Conservation (phyloP, 2,113 vertebrate genomes). For the Nipponia nippon region DNA sequence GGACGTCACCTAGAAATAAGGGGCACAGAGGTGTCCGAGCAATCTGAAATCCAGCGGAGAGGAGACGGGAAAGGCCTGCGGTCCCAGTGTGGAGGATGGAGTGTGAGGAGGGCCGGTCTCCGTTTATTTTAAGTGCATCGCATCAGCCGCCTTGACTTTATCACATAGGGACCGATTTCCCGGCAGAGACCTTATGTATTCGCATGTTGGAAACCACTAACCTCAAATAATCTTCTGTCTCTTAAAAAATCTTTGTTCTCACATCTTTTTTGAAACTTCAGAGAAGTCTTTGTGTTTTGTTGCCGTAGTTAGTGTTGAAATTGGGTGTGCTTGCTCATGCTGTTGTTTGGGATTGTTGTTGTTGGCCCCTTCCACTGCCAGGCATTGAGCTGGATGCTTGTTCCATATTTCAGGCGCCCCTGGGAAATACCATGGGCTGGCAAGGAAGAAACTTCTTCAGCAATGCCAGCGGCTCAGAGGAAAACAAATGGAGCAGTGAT, state of each 20-base stretch:
- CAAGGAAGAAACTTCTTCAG: not conserved
- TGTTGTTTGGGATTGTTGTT: not conserved
- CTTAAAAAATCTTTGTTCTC: not conserved
- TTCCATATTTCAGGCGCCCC: not conserved
- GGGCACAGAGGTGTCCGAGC: fast-evolving
- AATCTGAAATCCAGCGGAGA: fast-evolving
- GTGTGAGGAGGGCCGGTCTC: not conserved
- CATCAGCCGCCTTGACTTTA: not conserved
- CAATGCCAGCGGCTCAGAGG: not conserved
- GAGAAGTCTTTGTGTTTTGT: no score
- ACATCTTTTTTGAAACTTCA: not conserved
- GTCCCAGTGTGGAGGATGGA: not conserved
- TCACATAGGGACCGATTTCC: fast-evolving
- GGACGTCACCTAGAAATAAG: fast-evolving
- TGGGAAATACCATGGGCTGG: not conserved
- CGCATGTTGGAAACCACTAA: not conserved
- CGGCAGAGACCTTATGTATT: not conserved
- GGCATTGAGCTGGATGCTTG: not conserved
- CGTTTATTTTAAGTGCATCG: not conserved
- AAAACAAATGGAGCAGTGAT: not conserved
- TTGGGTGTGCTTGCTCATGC: not conserved
- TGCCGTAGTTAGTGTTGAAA: not conserved
- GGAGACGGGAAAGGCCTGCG: not conserved
- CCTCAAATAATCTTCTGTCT: not conserved
- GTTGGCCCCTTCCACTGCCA: not conserved